Conservation (phyloP, 2,113 vertebrate genomes). For the Calypte anna region DNA sequence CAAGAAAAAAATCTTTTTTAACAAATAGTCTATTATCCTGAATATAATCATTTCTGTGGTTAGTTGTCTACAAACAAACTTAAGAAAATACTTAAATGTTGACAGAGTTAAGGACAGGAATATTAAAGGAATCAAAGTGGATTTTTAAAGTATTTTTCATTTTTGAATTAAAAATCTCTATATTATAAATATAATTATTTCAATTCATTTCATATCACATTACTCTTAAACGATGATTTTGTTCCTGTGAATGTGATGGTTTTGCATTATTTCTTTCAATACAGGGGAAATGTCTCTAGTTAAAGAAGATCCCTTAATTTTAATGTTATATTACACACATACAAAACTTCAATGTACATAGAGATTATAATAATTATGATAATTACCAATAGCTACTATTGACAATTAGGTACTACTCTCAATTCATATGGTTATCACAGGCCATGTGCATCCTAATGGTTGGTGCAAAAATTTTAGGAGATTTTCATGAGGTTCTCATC, state of each 20-base stretch:
- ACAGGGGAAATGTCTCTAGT: background rate
- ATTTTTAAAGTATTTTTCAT: background rate
- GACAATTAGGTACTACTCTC: background rate
- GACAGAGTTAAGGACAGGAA: background rate
- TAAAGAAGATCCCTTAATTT: background rate
- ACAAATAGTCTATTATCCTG: background rate
- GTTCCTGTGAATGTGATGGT: rapidly evolving
- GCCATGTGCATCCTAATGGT: background rate
- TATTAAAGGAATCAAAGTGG: background rate
- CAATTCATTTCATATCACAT: background rate
- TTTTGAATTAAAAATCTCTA: background rate
- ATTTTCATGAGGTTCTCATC: background rate
- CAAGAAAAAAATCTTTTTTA: background rate
- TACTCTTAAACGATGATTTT: background rate
- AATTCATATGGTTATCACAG: background rate
- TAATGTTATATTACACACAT: background rate
- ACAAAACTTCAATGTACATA: background rate
- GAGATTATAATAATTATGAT: background rate
- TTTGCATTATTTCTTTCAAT: background rate
- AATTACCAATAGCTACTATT: background rate
- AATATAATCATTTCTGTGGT: background rate
- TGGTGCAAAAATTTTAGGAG: background rate
- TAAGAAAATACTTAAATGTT: background rate
- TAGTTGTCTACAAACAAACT: background rate
- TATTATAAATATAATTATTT: background rate